A percentile compares a stretch with the other conserved stretches of the same genome.
Conservation (phyloP, 2,888 invertebrate genomes). For the Alloscopus bannaensis region DNA sequence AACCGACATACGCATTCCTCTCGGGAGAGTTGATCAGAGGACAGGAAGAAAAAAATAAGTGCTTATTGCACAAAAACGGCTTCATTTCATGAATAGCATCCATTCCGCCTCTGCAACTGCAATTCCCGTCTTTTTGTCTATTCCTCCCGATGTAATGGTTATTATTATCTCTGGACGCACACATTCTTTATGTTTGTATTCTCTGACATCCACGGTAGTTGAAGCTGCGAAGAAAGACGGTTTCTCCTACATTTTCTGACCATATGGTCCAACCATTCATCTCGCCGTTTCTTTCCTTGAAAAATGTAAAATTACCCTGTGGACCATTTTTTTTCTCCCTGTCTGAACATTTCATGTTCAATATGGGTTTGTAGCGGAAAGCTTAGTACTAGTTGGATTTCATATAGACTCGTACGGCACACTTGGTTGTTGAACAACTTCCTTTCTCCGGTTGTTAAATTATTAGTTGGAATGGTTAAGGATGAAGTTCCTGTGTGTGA, state of each 20-base stretch:
- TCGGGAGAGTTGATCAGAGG: not conserved
- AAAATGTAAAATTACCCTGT: constrained; percentile 35
- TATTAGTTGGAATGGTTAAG: constrained; percentile 21
- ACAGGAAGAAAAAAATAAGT: not conserved
- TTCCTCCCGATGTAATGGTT: constrained; percentile 11
- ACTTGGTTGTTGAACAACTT: constrained; percentile 14
- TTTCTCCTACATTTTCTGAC: constrained; percentile 1
- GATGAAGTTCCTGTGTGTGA: constrained; percentile 29
- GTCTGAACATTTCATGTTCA: constrained; percentile 5
- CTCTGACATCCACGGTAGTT: too few species aligned
- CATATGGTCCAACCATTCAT: constrained; percentile 32
- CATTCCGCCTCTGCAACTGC: not conserved
- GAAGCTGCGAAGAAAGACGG: not conserved
- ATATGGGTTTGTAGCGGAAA: constrained; percentile 8
- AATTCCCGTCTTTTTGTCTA: not conserved
- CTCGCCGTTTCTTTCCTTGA: not conserved
- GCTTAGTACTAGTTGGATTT: not conserved
- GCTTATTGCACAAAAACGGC: not conserved
- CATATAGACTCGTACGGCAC: not conserved
- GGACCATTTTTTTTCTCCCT: constrained; percentile 17
- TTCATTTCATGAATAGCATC: constrained; percentile 15
- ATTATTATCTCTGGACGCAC: constrained; percentile 2
- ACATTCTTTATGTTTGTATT: not conserved
- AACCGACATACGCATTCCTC: not conserved
- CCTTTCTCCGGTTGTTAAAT: constrained; percentile 34